phyloP scores from a whole-genome alignment of 2,113 vertebrate genomes.

The Verasper variegatus region DNA sequence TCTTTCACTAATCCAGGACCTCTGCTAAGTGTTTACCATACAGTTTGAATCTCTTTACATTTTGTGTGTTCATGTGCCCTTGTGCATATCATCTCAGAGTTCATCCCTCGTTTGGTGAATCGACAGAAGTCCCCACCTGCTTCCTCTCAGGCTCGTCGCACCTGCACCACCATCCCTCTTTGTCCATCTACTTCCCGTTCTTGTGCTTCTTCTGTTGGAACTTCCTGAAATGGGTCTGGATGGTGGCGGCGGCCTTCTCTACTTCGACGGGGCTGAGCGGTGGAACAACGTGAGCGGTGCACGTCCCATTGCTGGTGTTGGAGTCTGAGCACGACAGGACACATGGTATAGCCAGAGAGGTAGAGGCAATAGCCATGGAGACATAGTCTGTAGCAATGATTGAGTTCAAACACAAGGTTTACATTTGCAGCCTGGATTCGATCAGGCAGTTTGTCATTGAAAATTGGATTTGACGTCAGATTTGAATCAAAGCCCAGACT shows the following conservation, averaged over 20 bases:
- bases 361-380: slow-evolving; percentile 58
- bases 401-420: slow-evolving; percentile 40
- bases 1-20: slow-evolving; percentile 16
- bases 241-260: slow-evolving; percentile 84
- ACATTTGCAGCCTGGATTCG: slow-evolving; percentile 11
- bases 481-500: slow-evolving; percentile 3
- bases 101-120: slow-evolving; percentile 9
- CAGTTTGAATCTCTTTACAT: slow-evolving; percentile 25
- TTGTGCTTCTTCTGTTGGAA: slow-evolving; percentile 88
- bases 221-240: slow-evolving; percentile 87
- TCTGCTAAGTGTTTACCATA: slow-evolving; percentile 1
- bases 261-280: slow-evolving; percentile 67
- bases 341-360: slow-evolving; percentile 68
- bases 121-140: background rate
- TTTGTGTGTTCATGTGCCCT: slow-evolving; percentile 8
- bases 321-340: slow-evolving; percentile 71
- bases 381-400: slow-evolving; percentile 56
- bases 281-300: slow-evolving; percentile 25
- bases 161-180: background rate
- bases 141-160: background rate
- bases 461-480: slow-evolving; percentile 3
- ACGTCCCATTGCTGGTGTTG: slow-evolving; percentile 64
- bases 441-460: slow-evolving; percentile 33
- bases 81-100: slow-evolving; percentile 14
- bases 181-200: slow-evolving; percentile 68